These are phyloP conservation scores for Lasiommata megera DNA, from an alignment of 2,888 invertebrate genomes.

Conservation along the genomic window DNA sequence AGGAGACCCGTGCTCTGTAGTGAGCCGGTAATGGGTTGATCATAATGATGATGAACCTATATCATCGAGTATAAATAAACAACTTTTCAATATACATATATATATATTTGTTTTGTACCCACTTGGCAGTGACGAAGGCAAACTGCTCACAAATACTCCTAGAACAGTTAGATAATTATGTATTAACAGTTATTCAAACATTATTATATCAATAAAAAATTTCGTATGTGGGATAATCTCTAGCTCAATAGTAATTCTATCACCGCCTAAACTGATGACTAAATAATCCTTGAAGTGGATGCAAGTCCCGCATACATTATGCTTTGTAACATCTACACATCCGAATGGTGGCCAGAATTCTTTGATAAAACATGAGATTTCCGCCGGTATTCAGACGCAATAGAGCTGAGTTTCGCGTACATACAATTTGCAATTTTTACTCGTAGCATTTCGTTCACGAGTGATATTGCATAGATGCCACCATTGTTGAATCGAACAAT, in stretches of 20 bases:
- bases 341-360: slow-evolving; percentile 20
- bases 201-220: too few relatives aligned
- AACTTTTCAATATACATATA: too few relatives aligned
- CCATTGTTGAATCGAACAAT: slow-evolving; percentile 72
- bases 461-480: slow-evolving; percentile 58
- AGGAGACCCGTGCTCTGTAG: too few relatives aligned
- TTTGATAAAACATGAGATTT: slow-evolving; percentile 19
- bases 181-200: too few relatives aligned
- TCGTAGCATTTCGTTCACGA: slow-evolving; percentile 33
- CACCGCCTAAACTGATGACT: slow-evolving; percentile 52
- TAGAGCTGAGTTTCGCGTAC: slow-evolving; percentile 27
- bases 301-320: slow-evolving; percentile 67
- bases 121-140: too few relatives aligned
- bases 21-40: too few relatives aligned
- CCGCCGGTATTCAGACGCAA: slow-evolving; percentile 19
- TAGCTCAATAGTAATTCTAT: slow-evolving; percentile 36
- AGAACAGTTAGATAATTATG: too few relatives aligned
- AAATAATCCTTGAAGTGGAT: slow-evolving; percentile 63
- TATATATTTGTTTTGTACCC: too few relatives aligned
- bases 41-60: too few relatives aligned
- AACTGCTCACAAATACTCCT: too few relatives aligned
- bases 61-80: too few relatives aligned
- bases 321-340: slow-evolving; percentile 31
- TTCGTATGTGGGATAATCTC: slow-evolving; percentile 26
- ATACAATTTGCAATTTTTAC: slow-evolving; percentile 25